Evolutionary conservation across 2,888 invertebrate genomes (phyloP).

Genomic region (Diploptera punctata): DNA sequence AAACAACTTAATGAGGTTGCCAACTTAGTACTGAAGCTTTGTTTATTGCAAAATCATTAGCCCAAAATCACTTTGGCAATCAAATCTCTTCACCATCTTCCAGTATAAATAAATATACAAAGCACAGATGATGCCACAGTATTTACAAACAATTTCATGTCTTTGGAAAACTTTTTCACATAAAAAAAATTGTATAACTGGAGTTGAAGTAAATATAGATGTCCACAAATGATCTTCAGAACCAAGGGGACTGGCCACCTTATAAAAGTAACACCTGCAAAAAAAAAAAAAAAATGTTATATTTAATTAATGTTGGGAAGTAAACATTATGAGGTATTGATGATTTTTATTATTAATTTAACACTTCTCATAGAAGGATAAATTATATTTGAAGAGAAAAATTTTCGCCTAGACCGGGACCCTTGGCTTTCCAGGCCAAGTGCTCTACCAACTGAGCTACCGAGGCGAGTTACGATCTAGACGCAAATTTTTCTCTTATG

Average conservation of each 20-base stretch:
- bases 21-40: not conserved
- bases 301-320: too few relatives aligned
- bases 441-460: too few relatives aligned
- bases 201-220: not conserved
- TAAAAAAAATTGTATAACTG: conserved; percentile 1
- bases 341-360: too few relatives aligned
- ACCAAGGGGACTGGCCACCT: not conserved
- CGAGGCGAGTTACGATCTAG: too few relatives aligned
- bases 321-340: too few relatives aligned
- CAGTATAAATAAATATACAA: conserved; percentile 43
- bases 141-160: conserved; percentile 34
- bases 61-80: not conserved
- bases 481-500: too few relatives aligned
- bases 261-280: not conserved
- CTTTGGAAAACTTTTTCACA: conserved; percentile 21
- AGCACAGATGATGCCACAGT: conserved; percentile 36
- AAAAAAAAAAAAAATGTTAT: not conserved
- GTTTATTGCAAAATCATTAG: conserved; percentile 19
- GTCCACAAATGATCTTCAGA: not conserved
- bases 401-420: too few relatives aligned
- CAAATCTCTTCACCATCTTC: conserved; percentile 40
- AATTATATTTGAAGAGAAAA: too few relatives aligned
- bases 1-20: not conserved
- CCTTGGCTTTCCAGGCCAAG: too few relatives aligned
- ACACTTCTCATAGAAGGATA: too few relatives aligned